Evolutionary conservation across 1,140 invertebrate species (phyloP), one percentile per base, ranked within the genome.

Genomic region (Elysia chlorotica): DNA sequence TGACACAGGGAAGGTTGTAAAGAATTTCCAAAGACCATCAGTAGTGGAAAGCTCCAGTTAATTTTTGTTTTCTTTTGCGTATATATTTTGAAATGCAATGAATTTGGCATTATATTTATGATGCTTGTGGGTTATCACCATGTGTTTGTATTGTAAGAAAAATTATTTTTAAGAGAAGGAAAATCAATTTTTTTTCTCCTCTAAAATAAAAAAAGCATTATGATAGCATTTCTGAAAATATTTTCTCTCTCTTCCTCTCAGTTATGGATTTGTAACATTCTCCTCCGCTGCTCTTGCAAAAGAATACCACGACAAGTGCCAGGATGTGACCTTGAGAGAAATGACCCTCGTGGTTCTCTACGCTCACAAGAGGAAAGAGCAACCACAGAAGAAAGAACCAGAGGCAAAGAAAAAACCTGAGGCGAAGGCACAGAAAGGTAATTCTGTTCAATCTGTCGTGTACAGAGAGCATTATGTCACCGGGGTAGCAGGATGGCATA

Each of bases 181-280:
- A 36, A 25, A 41, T 28, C 33, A 30, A 28, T 28, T 36, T 6
- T 36, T 53, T 63, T 25, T 36, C 19, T 25, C n/a, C 28, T n/a
- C n/a, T n/a, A n/a, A n/a, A n/a, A n/a, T n/a, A n/a, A n/a, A n/a
- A n/a, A n/a, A n/a, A n/a, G n/a, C n/a, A n/a, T n/a, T n/a, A n/a
- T n/a, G n/a, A n/a, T n/a, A n/a, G n/a, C n/a, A n/a, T n/a, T n/a
- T n/a, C n/a, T n/a, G n/a, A n/a, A n/a, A n/a, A n/a, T n/a, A n/a
- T n/a, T n/a, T n/a, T n/a, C n/a, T n/a, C n/a, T n/a, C n/a, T n/a
- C n/a, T n/a, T n/a, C n/a, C n/a, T n/a, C n/a, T 5, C 57, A 74
- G 74, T 6, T 74, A 35, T 74, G 68, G 48, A n/a, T 71, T 74
- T 63, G 62, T 56, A 14, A 25, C 23, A 33, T 74, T 74, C 36